Conservation (phyloP, 2,888 invertebrate genomes). For the Lydus trimaculatus region DNA sequence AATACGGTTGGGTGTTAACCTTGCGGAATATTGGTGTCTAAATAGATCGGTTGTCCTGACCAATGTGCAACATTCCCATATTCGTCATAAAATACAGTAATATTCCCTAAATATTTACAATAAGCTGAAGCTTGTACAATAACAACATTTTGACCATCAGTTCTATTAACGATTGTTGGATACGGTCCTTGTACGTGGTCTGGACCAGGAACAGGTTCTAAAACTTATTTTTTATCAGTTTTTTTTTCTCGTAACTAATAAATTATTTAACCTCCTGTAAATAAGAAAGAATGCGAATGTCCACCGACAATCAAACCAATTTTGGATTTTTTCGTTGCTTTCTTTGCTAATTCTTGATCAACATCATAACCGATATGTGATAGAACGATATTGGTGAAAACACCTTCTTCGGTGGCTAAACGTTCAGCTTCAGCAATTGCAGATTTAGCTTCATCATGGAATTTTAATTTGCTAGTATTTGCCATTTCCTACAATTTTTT, state of each 20-base stretch:
- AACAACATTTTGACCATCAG: conserved; percentile 66
- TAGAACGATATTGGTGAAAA: conserved; percentile 81
- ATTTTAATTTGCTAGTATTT: conserved; percentile 70
- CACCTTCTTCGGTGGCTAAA: conserved; percentile 66
- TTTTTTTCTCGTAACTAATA: background rate
- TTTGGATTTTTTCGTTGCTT: conserved; percentile 64
- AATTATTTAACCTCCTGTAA: conserved; percentile 60
- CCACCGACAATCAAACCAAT: conserved; percentile 85
- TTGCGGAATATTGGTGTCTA: conserved; percentile 62
- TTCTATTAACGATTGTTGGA: conserved; percentile 71
- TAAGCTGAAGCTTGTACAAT: conserved; percentile 77
- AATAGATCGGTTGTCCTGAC: conserved; percentile 73
- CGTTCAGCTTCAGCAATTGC: conserved; percentile 72
- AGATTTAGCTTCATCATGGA: conserved; percentile 72
- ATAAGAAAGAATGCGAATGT: conserved; percentile 83
- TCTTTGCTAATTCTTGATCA: conserved; percentile 71
- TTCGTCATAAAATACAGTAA: conserved; percentile 74
- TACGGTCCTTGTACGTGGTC: conserved; percentile 69
- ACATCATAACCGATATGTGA: conserved; percentile 81
- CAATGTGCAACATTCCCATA: conserved; percentile 70
- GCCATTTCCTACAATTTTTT: conserved; percentile 66
- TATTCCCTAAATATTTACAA: conserved; percentile 78
- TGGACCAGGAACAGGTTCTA: conserved; percentile 55
- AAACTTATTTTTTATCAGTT: background rate
- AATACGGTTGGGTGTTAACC: too few species aligned